phyloP scores from a whole-genome alignment of 2,113 vertebrate species.

The Paramisgurnus dabryanus region DNA sequence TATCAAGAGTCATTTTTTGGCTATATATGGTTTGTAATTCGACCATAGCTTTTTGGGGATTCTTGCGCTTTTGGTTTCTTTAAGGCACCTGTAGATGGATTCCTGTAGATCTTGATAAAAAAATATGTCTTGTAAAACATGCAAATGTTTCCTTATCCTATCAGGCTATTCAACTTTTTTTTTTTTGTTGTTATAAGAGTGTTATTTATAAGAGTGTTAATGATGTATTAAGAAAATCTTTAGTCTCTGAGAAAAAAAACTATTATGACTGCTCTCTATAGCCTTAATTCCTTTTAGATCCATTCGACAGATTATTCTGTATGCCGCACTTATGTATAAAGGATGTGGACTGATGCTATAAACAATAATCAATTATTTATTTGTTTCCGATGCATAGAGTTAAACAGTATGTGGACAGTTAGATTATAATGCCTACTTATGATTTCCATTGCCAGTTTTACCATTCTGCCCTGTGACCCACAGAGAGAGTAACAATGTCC shows the following conservation, averaged over 20 bases:
- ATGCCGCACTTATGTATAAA: not conserved
- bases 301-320: not conserved
- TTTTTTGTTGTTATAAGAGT: no score
- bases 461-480: conserved; percentile 28
- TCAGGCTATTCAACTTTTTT: no score
- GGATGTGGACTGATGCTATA: not conserved
- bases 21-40: not conserved
- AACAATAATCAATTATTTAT: not conserved
- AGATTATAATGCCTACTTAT: not conserved
- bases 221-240: no score
- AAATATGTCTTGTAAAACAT: no score
- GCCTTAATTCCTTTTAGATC: not conserved
- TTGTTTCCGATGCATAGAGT: not conserved
- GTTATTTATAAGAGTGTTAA: no score
- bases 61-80: no score
- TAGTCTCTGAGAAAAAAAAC: no score
- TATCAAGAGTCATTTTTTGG: not conserved
- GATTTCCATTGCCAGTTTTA: conserved; percentile 10
- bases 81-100: no score
- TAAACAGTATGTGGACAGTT: not conserved
- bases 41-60: no score
- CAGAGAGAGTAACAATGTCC: conserved; percentile 67
- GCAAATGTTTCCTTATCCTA: no score
- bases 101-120: not conserved
- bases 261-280: no score